Conservation (phyloP, 2,888 invertebrate genomes). For the Itoplectis maculator region DNA sequence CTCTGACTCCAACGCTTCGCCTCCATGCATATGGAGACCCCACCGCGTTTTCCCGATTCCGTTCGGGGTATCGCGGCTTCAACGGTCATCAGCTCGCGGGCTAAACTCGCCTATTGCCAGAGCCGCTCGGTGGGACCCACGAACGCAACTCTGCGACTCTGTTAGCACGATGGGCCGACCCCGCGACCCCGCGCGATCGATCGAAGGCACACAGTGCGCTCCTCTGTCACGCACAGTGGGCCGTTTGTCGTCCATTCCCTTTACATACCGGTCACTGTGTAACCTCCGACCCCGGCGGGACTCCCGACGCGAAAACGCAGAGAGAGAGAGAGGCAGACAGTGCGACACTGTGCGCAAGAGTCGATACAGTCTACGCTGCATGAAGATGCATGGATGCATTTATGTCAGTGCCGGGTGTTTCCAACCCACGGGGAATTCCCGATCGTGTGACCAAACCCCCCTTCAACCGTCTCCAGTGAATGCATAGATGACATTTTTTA, state of each 20-base stretch:
- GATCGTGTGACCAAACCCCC: constrained; percentile 32
- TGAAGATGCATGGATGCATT: constrained; percentile 54
- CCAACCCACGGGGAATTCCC: constrained; percentile 33
- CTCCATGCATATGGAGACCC: constrained; percentile 2
- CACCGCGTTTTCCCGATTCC: constrained; percentile 53
- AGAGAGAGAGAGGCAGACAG: constrained; percentile 35
- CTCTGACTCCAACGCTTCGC: constrained; percentile 27
- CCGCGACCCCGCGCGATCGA: constrained; percentile 56
- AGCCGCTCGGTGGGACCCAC: constrained; percentile 3
- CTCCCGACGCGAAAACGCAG: too few relatives aligned
- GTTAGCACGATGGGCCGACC: constrained; percentile 10
- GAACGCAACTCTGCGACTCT: constrained; percentile 25
- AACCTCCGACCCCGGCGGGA: constrained; percentile 69
- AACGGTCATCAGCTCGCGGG: constrained; percentile 57
- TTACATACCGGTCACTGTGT: constrained; percentile 74
- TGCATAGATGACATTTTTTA: constrained; percentile 3
- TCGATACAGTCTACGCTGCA: constrained; percentile 40
- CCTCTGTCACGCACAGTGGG: constrained; percentile 75
- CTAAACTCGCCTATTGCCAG: constrained; percentile 50
- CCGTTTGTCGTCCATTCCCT: constrained; percentile 78
- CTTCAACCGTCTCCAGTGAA: not conserved
- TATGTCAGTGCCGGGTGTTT: constrained; percentile 45
- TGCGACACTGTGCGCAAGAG: constrained; percentile 69
- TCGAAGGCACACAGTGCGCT: constrained; percentile 70
- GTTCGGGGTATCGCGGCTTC: constrained; percentile 56